Evolutionary conservation across 2,888 invertebrate genomes (phyloP).

Genomic region (Cosmopolites sordidus): DNA sequence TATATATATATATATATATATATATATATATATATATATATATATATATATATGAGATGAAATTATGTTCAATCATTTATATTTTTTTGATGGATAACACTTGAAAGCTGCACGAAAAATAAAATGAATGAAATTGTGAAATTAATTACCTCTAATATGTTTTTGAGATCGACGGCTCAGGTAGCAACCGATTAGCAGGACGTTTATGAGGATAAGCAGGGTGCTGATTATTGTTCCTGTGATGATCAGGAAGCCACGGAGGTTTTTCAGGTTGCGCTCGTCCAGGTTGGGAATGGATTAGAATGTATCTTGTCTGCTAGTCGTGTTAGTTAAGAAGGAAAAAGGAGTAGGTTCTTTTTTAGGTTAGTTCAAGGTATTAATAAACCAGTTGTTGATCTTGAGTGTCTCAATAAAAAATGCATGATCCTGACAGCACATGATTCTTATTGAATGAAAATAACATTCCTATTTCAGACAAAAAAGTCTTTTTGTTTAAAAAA

Average conservation of each 20-base stretch:
- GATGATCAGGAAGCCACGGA: slow-evolving; percentile 75
- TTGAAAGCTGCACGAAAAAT: slow-evolving; percentile 41
- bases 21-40: too few relatives aligned
- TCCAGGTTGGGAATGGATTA: slow-evolving; percentile 53
- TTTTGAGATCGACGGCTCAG: slow-evolving; percentile 78
- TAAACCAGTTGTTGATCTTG: too few relatives aligned
- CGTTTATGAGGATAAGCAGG: slow-evolving; percentile 78
- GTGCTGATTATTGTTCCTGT: slow-evolving; percentile 83
- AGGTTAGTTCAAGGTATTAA: slow-evolving; percentile 12
- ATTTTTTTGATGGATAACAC: slow-evolving; percentile 58
- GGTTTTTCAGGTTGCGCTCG: slow-evolving; percentile 54
- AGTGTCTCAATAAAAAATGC: too few relatives aligned
- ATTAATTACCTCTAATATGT: slow-evolving; percentile 67
- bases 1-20: too few relatives aligned
- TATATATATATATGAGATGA: too few relatives aligned
- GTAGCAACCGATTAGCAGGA: slow-evolving; percentile 86
- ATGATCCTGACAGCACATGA: too few relatives aligned
- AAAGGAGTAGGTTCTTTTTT: slow-evolving; percentile 7
- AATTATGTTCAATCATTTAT: too few relatives aligned
- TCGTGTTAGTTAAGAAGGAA: slow-evolving; percentile 19
- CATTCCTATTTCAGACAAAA: too few relatives aligned
- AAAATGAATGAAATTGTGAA: slow-evolving; percentile 31
- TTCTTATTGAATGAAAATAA: too few relatives aligned
- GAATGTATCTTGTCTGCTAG: slow-evolving; percentile 52
- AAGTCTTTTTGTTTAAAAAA: too few relatives aligned